phyloP scores from a whole-genome alignment of 1,140 invertebrate genomes.

The Diachasmimorpha longicaudata region DNA sequence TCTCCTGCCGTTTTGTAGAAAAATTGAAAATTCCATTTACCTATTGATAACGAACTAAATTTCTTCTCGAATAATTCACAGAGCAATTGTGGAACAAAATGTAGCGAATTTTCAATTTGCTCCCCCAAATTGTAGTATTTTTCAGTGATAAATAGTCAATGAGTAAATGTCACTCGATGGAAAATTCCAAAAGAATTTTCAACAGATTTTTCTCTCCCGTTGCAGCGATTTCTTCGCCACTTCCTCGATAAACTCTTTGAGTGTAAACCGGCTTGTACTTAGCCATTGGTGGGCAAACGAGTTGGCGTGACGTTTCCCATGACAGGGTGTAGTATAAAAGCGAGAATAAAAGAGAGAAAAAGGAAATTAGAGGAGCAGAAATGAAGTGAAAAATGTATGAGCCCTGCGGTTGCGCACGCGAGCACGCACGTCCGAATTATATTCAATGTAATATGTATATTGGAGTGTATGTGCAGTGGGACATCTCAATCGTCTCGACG shows the following conservation, averaged over 20 bases:
- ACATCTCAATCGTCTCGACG: conserved; percentile 28
- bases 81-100: too few relatives aligned
- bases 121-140: too few relatives aligned
- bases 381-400: neutral
- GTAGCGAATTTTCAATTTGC: too few relatives aligned
- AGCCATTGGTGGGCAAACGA: neutral
- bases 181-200: too few relatives aligned
- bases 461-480: neutral
- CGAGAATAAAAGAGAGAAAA: neutral
- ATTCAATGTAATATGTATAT: conserved; percentile 26
- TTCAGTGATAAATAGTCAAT: too few relatives aligned
- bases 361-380: neutral
- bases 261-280: conserved; percentile 11
- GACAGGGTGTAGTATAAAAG: neutral
- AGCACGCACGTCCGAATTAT: conserved; percentile 24
- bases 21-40: too few relatives aligned
- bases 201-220: too few relatives aligned
- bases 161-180: too few relatives aligned
- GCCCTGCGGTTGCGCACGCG: conserved; percentile 10
- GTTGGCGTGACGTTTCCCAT: conserved; percentile 15
- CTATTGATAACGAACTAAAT: too few relatives aligned
- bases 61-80: too few relatives aligned
- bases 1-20: too few relatives aligned
- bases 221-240: too few relatives aligned
- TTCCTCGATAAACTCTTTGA: neutral